These are phyloP conservation scores for Struthio camelus DNA, from an alignment of 2,113 vertebrate genomes.

Conservation along the genomic window DNA sequence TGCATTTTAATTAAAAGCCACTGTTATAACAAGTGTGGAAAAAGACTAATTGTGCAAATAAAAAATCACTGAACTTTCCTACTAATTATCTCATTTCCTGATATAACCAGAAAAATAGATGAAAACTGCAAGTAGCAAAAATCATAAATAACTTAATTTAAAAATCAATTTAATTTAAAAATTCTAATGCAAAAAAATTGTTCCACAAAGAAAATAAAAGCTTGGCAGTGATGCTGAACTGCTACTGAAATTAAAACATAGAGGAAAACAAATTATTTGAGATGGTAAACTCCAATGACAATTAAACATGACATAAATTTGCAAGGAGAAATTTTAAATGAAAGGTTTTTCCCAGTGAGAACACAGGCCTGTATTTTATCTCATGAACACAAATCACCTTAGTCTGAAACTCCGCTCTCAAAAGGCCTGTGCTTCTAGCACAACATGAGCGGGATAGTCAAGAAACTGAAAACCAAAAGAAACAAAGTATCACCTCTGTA, in stretches of 20 bases:
- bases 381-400: background rate
- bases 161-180: background rate
- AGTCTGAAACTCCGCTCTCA: background rate
- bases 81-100: background rate
- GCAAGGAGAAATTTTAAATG: too few relatives aligned
- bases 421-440: background rate
- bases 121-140: background rate
- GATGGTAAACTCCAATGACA: background rate
- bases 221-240: background rate
- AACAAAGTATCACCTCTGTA: background rate
- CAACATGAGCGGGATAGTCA: background rate
- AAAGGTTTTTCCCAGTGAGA: background rate
- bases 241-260: background rate
- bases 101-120: background rate
- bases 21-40: background rate
- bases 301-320: too few relatives aligned
- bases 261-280: background rate
- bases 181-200: background rate
- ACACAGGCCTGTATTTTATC: background rate
- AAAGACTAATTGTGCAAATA: background rate
- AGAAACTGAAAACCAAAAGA: background rate
- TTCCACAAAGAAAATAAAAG: background rate
- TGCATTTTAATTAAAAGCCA: background rate
- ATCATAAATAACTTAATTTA: background rate
- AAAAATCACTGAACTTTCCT: background rate